Conservation (phyloP, 2,888 invertebrate genomes). For the Stenotaenia linearis region DNA sequence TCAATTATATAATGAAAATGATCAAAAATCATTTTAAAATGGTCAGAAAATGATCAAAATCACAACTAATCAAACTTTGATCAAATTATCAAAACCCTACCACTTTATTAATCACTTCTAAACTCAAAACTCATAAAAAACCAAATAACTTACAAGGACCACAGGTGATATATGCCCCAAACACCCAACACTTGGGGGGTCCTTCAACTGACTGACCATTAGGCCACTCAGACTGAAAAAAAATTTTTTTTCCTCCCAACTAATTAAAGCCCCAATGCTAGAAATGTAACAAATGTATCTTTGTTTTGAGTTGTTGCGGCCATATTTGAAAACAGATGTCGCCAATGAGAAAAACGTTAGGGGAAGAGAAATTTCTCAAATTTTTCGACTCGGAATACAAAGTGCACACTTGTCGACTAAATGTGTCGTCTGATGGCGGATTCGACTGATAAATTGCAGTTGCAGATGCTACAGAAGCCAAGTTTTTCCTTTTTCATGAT, state of each 20-base stretch:
- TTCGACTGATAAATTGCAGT: not conserved
- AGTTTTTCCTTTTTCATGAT: not conserved
- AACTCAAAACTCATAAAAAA: too few species aligned
- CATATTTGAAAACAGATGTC: not conserved
- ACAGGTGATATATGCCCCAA: too few species aligned
- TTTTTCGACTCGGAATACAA: not conserved
- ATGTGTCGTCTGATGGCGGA: constrained; percentile 11
- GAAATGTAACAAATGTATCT: not conserved
- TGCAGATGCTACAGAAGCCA: not conserved
- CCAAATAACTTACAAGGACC: too few species aligned
- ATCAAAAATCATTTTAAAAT: too few species aligned
- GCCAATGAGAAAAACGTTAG: not conserved
- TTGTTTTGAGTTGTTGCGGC: not conserved
- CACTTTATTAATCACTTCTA: too few species aligned
- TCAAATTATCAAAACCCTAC: too few species aligned
- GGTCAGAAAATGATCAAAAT: too few species aligned
- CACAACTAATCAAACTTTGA: too few species aligned
- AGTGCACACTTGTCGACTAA: not conserved
- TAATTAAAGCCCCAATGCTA: not conserved
- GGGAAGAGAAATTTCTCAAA: not conserved
- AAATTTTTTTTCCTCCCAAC: not conserved
- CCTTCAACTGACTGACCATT: not conserved
- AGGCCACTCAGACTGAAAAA: not conserved
- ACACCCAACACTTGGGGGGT: not conserved
- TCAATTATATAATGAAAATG: too few species aligned